A percentile compares a stretch with the other conserved stretches of the same genome.
Evolutionary conservation across 1,140 invertebrate genomes (phyloP).

Genomic region (Ceratina calcarata): DNA sequence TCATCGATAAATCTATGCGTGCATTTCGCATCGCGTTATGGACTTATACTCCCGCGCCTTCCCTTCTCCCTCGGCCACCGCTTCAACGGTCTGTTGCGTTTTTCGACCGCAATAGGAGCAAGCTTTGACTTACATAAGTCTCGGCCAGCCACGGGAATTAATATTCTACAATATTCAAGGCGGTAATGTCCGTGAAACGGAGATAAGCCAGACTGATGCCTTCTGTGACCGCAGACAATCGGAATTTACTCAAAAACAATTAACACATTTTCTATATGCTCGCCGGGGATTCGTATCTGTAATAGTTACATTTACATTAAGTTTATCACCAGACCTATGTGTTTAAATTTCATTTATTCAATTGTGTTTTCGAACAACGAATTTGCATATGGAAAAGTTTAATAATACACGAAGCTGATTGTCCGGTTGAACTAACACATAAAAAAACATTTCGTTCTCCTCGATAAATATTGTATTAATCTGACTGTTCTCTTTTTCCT

Average conservation of each 20-base stretch:
- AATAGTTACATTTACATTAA: too few species aligned
- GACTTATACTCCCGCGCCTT: neutral
- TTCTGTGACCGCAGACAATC: neutral
- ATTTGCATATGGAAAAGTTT: too few species aligned
- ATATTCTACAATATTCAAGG: constrained; percentile 22
- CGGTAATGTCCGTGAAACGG: constrained; percentile 38
- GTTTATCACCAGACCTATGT: too few species aligned
- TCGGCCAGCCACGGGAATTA: constrained; percentile 14
- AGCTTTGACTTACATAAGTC: constrained; percentile 21
- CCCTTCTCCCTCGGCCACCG: neutral
- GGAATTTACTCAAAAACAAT: too few species aligned
- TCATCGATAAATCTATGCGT: constrained; percentile 39
- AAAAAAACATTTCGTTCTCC: neutral
- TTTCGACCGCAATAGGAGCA: neutral
- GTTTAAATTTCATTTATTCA: too few species aligned
- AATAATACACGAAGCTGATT: neutral
- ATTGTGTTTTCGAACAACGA: too few species aligned
- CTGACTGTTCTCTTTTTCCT: neutral
- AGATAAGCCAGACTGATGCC: neutral
- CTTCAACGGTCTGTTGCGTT: neutral
- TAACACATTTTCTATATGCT: too few species aligned
- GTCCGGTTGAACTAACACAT: neutral
- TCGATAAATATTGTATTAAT: neutral
- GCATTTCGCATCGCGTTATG: constrained; percentile 1
- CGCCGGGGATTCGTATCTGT: too few species aligned